Conservation (phyloP, 2,888 invertebrate species). For the Fragum whitleyi region DNA sequence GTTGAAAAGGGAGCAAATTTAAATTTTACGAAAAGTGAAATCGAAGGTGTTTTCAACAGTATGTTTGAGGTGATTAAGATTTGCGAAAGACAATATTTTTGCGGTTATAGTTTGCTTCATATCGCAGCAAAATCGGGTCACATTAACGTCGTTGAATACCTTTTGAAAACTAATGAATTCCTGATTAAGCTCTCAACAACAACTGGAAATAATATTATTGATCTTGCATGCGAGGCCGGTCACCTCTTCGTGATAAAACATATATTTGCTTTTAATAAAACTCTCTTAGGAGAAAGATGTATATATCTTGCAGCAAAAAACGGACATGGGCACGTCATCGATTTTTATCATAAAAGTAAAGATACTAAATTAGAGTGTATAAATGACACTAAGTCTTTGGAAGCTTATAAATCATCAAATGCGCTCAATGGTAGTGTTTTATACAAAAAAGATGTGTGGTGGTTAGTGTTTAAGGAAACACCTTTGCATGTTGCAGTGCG, state of each 20-base stretch:
- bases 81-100: constrained; percentile 26
- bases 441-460: neutral
- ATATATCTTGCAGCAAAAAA: constrained; percentile 26
- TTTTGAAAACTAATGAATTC: constrained; percentile 10
- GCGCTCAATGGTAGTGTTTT: too few species aligned
- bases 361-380: neutral
- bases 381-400: neutral
- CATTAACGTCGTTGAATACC: constrained; percentile 9
- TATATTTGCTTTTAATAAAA: neutral
- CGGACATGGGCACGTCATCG: constrained; percentile 22
- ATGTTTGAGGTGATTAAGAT: neutral
- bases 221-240: constrained; percentile 45
- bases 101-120: constrained; percentile 39
- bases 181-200: constrained; percentile 4
- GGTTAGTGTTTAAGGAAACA: constrained; percentile 3
- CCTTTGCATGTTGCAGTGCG: constrained; percentile 18
- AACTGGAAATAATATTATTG: constrained; percentile 15
- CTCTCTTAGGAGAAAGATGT: constrained; percentile 5
- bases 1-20: constrained; percentile 31
- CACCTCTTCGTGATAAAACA: constrained; percentile 6
- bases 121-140: constrained; percentile 43
- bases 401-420: neutral
- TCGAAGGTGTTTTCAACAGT: neutral
- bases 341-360: neutral
- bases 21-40: constrained; percentile 3